phyloP scores from a whole-genome alignment of 2,888 invertebrate genomes.

The Carpatolechia fugitivella region DNA sequence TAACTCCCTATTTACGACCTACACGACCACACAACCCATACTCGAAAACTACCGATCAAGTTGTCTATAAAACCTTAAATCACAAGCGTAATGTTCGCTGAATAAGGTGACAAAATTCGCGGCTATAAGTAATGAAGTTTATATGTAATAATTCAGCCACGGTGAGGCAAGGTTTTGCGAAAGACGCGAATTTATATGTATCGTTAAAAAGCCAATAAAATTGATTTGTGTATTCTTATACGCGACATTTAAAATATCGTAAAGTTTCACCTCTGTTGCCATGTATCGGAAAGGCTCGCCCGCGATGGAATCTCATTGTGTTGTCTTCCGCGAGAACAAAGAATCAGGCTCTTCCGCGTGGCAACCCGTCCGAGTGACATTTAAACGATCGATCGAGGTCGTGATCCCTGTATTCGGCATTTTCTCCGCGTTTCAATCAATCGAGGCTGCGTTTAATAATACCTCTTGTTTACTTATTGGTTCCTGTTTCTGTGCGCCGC shows the following conservation, averaged over 20 bases:
- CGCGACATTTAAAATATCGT: constrained; percentile 34
- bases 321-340: constrained; percentile 59
- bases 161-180: not conserved
- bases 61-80: constrained; percentile 8
- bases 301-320: constrained; percentile 59
- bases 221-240: constrained; percentile 15
- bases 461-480: constrained; percentile 12
- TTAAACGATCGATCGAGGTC: constrained; percentile 71
- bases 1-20: constrained; percentile 48
- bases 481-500: not conserved
- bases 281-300: constrained; percentile 44
- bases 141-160: not conserved
- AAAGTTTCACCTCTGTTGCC: constrained; percentile 31
- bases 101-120: constrained; percentile 1
- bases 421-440: constrained; percentile 29
- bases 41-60: constrained; percentile 2
- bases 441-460: constrained; percentile 11
- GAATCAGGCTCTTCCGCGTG: constrained; percentile 63
- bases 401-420: constrained; percentile 47
- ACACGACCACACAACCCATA: constrained; percentile 24
- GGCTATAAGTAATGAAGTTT: constrained; percentile 1
- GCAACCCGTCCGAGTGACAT: constrained; percentile 70
- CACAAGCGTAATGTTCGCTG: not conserved
- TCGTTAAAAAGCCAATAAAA: constrained; percentile 7
- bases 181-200: not conserved